Evolutionary conservation across 2,113 vertebrate genomes (phyloP).

Genomic region (Phainopepla nitens): DNA sequence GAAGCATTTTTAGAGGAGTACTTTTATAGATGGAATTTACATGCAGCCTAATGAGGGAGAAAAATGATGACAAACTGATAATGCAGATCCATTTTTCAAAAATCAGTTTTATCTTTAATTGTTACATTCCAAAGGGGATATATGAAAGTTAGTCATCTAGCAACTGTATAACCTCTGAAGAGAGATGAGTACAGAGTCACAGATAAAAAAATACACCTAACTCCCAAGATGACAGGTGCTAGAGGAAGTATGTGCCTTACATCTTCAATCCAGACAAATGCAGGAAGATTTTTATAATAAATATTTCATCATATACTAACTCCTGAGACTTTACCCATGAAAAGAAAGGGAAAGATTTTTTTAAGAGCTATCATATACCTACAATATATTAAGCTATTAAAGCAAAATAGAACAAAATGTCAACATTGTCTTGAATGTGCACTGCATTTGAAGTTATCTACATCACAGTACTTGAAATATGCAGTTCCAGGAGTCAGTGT

Average conservation of each 20-base stretch:
- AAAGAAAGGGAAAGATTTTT: slow-evolving; percentile 36
- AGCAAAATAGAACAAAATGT: slow-evolving; percentile 50
- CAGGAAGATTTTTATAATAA: slow-evolving; percentile 59
- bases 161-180: slow-evolving; percentile 52
- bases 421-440: slow-evolving; percentile 52
- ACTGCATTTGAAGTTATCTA: slow-evolving; percentile 61
- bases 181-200: slow-evolving; percentile 36
- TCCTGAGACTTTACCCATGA: slow-evolving; percentile 64
- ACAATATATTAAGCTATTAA: slow-evolving; percentile 63
- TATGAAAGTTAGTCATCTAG: slow-evolving; percentile 61
- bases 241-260: slow-evolving; percentile 53
- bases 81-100: slow-evolving; percentile 48
- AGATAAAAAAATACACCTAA: slow-evolving; percentile 55
- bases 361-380: slow-evolving; percentile 43
- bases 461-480: slow-evolving; percentile 61
- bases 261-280: slow-evolving; percentile 51
- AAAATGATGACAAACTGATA: slow-evolving; percentile 21
- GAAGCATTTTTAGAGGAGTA: not conserved
- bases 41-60: not conserved
- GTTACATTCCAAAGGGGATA: slow-evolving; percentile 70
- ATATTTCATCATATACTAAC: slow-evolving; percentile 64
- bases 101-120: slow-evolving; percentile 70
- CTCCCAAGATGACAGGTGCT: slow-evolving; percentile 44
- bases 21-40: not conserved
- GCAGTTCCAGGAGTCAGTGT: slow-evolving; percentile 49